Evolutionary conservation across 2,113 vertebrate genomes (phyloP).

Genomic region (Otocyon megalotis): DNA sequence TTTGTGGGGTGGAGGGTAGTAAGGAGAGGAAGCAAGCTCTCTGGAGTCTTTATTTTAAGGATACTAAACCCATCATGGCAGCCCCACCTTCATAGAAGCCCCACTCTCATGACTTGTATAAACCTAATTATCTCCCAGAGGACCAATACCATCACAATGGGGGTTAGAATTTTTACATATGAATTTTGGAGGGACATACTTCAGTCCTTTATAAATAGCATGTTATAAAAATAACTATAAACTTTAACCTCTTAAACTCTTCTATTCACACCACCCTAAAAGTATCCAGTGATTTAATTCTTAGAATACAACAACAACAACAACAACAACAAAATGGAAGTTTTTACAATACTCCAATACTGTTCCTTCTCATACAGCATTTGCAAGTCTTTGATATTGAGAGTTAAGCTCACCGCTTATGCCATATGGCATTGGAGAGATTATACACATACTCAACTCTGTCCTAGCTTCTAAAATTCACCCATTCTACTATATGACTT

Average conservation of each 20-base stretch:
- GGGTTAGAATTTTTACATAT: neutral
- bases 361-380: neutral
- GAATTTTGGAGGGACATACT: neutral
- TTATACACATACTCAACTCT: neutral
- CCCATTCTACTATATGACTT: accelerated
- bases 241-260: neutral
- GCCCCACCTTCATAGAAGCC: neutral
- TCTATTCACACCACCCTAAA: neutral
- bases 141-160: neutral
- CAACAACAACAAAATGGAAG: neutral
- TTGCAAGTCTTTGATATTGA: neutral
- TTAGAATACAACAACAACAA: neutral
- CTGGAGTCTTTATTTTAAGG: neutral
- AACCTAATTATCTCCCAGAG: neutral
- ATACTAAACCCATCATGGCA: neutral
- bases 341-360: neutral
- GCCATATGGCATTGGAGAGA: no score
- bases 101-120: neutral
- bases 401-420: neutral
- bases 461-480: neutral
- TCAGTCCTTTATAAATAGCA: neutral
- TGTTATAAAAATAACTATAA: neutral
- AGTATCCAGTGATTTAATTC: neutral
- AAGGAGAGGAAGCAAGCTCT: neutral
- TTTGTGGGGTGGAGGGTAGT: neutral